Conservation (phyloP, 2,797 vertebrate species). For the Cygnus olor region DNA sequence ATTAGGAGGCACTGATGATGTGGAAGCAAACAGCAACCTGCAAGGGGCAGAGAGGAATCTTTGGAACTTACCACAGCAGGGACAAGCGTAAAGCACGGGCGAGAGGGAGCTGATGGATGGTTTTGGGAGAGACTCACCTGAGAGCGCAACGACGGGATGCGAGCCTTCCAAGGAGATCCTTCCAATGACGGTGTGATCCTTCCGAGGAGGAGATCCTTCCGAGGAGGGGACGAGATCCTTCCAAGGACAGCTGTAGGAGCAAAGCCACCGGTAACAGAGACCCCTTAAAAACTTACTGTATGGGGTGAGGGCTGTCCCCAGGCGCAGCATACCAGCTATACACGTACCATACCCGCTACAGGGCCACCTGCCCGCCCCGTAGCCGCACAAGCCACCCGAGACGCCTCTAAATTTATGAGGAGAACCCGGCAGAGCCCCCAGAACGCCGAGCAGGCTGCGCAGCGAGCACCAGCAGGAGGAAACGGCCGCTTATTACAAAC, state of each 20-base stretch:
- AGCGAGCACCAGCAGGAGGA: no score
- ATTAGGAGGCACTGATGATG: not conserved
- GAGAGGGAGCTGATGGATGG: not conserved
- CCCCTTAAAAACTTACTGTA: not conserved
- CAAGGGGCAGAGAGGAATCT: not conserved
- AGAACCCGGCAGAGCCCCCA: no score
- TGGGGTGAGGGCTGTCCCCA: not conserved
- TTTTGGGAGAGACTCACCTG: not conserved
- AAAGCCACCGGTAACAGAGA: not conserved
- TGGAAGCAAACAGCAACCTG: not conserved
- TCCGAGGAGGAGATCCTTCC: no score
- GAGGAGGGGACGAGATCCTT: not conserved
- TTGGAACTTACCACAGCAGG: not conserved
- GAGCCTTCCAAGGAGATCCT: no score
- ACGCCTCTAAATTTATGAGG: no score
- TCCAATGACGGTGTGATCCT: no score
- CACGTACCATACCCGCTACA: no score
- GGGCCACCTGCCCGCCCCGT: rapidly evolving
- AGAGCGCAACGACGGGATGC: not conserved
- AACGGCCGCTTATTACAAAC: no score
- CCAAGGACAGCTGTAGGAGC: not conserved
- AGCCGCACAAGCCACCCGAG: no score
- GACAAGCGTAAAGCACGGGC: not conserved
- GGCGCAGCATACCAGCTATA: not conserved
- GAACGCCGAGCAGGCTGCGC: no score